Evolutionary conservation across 2,113 vertebrate genomes (phyloP).

Genomic region (Myotis brandtii): DNA sequence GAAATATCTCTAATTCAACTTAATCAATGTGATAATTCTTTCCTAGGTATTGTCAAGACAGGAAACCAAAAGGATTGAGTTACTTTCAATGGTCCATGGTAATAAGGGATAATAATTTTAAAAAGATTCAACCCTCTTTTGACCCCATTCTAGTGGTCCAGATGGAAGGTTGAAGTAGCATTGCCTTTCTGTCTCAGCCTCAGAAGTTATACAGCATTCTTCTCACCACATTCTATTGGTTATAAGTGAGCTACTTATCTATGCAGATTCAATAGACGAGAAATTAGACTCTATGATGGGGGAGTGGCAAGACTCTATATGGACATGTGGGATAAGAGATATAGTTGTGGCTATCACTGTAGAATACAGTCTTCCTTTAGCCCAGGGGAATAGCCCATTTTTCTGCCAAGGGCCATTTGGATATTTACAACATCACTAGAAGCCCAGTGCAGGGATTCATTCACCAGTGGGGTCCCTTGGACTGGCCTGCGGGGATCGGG

Average conservation of each 20-base stretch:
- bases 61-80: background rate
- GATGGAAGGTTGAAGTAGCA: background rate
- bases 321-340: background rate
- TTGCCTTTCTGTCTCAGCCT: conserved; percentile 13
- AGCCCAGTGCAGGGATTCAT: too few relatives aligned
- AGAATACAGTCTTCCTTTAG: background rate
- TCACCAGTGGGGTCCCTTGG: too few relatives aligned
- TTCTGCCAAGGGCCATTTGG: too few relatives aligned
- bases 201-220: background rate
- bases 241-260: background rate
- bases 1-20: background rate
- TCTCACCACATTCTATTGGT: background rate
- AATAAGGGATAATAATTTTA: background rate
- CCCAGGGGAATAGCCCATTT: too few relatives aligned
- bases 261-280: background rate
- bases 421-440: too few relatives aligned
- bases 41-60: background rate
- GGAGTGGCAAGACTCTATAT: background rate
- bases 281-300: background rate
- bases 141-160: background rate
- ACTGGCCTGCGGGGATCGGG: too few relatives aligned
- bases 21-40: background rate
- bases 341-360: background rate
- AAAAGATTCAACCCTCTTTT: conserved; percentile 45
- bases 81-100: background rate